Conservation (phyloP, 2,797 vertebrate genomes). For the Sphaeramia orbicularis region DNA sequence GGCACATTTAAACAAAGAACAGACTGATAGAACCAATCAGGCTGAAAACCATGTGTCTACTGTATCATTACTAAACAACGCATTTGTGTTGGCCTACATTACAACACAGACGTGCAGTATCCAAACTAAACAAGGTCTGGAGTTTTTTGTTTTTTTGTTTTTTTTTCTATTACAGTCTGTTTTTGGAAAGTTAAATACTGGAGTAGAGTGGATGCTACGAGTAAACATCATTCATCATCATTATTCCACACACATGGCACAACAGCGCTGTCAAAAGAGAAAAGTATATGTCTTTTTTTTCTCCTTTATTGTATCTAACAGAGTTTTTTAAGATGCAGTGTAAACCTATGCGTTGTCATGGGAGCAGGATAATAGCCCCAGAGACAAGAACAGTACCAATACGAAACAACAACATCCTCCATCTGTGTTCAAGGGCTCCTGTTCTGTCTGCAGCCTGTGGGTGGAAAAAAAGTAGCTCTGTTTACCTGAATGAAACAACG, state of each 20-base stretch:
- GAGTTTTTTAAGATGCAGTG: conserved; percentile 24
- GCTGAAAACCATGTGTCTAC: no score
- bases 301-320: not conserved
- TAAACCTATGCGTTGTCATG: conserved; percentile 33
- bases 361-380: conserved; percentile 27
- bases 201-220: not conserved
- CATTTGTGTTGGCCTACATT: no score
- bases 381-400: conserved; percentile 36
- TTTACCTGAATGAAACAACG: conserved; percentile 12
- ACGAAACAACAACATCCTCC: conserved; percentile 42
- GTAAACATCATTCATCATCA: not conserved
- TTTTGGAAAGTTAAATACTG: no score
- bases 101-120: no score
- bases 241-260: not conserved
- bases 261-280: not conserved
- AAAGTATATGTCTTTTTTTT: not conserved
- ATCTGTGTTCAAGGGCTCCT: conserved; percentile 33
- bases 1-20: no score
- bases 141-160: no score
- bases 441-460: conserved; percentile 6
- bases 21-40: no score
- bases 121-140: no score
- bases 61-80: no score
- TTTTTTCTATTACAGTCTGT: no score
- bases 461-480: conserved; percentile 1